Percentiles rank a stretch among this genome's conserved stretches.
These are phyloP conservation scores for Sarcophaga variegata DNA, from an alignment of 2,888 invertebrate species.

Conservation along the genomic window DNA sequence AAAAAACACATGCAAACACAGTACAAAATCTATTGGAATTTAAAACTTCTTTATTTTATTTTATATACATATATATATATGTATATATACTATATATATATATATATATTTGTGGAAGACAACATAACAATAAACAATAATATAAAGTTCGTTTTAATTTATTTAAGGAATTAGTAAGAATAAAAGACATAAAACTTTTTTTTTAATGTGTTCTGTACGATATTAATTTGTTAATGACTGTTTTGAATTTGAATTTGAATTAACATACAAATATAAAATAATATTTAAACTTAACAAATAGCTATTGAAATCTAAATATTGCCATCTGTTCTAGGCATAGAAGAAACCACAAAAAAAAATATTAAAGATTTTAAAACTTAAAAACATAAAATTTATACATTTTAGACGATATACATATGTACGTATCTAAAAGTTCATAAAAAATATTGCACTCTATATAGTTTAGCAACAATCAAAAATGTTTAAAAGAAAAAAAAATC, in stretches of 20 bases:
- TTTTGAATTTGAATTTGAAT: constrained; percentile 50
- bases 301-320: background rate
- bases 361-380: too few species aligned
- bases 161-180: constrained; percentile 43
- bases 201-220: constrained; percentile 32
- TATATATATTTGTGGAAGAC: constrained; percentile 62
- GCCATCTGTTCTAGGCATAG: background rate
- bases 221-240: constrained; percentile 54
- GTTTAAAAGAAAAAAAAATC: too few species aligned
- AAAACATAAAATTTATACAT: background rate
- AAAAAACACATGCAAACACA: constrained; percentile 65
- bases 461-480: too few species aligned
- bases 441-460: too few species aligned
- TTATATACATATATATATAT: constrained; percentile 36
- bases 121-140: constrained; percentile 61
- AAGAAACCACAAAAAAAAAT: background rate
- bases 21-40: constrained; percentile 63
- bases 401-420: background rate
- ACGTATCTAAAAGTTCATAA: too few species aligned
- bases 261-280: constrained; percentile 37
- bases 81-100: background rate
- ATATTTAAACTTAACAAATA: constrained; percentile 6
- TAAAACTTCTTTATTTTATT: constrained; percentile 55
- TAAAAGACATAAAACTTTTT: constrained; percentile 28
- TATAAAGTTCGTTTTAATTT: constrained; percentile 22